Percentiles rank a stretch among this genome's conserved stretches.
Conservation (phyloP, 2,113 vertebrate species). For the Oreochromis niloticus region DNA sequence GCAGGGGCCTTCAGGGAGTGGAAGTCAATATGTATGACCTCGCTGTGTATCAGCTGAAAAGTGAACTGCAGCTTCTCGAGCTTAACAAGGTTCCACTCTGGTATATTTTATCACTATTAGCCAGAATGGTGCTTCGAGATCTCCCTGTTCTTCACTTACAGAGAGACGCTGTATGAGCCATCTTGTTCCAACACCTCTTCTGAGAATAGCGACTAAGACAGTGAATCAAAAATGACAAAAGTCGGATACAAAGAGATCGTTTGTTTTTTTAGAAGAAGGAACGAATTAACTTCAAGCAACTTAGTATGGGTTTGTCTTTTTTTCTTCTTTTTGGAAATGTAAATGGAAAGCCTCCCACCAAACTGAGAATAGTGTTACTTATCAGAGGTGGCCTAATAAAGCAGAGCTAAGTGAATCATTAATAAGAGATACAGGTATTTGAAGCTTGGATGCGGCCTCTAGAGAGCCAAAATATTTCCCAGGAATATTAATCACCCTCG, state of each 20-base stretch:
- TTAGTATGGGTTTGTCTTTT: background rate
- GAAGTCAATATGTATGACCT: constrained; percentile 30
- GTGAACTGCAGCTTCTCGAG: background rate
- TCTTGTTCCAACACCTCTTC: background rate
- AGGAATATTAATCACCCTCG: constrained; percentile 45
- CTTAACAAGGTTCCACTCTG: constrained; percentile 12
- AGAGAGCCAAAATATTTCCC: constrained; percentile 15
- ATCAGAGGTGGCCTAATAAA: constrained; percentile 50
- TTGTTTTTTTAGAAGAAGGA: background rate
- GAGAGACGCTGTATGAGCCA: background rate
- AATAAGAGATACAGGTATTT: constrained; percentile 66
- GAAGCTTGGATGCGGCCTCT: background rate
- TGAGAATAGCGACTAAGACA: background rate
- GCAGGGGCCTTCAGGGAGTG: background rate
- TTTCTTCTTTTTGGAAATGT: background rate
- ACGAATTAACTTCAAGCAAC: constrained; percentile 11
- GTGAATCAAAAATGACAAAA: background rate
- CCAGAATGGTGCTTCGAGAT: background rate
- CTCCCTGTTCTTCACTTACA: background rate
- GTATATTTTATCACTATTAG: constrained; percentile 24
- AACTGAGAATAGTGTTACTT: background rate
- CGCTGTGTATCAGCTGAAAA: background rate
- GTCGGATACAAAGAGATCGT: background rate
- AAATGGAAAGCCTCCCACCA: background rate
- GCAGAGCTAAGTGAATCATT: constrained; percentile 68